Evolutionary conservation across 1,140 invertebrate genomes (phyloP).

Genomic region (Rhizoglyphus robini): DNA sequence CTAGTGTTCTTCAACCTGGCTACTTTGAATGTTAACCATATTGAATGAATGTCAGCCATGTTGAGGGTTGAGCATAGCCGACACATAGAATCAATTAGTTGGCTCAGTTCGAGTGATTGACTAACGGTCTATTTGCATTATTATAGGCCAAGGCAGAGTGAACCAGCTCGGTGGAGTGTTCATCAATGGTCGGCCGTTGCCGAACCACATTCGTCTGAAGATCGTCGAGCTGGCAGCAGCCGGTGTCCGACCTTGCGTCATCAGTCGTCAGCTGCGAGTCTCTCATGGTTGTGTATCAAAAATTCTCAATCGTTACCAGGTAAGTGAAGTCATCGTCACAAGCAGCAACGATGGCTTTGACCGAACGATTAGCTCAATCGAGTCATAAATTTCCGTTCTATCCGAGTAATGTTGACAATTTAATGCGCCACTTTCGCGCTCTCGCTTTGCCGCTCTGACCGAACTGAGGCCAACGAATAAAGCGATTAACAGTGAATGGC

Average conservation of each 20-base stretch:
- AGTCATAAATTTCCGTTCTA: conserved; percentile 7
- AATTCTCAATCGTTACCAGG: conserved; percentile 33
- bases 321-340: not conserved
- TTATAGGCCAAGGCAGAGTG: conserved; percentile 32
- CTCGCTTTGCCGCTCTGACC: too few species aligned
- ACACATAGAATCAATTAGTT: too few species aligned
- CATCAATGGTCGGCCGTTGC: conserved; percentile 38
- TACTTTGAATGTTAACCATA: too few species aligned
- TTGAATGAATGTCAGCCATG: too few species aligned
- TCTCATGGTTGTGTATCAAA: conserved; percentile 39
- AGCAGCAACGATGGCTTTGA: too few species aligned
- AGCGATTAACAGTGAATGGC: conserved; percentile 7
- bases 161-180: conserved; percentile 39
- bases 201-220: conserved; percentile 35
- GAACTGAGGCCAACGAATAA: not conserved
- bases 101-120: too few species aligned
- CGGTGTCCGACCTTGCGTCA: conserved; percentile 37
- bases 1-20: too few species aligned
- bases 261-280: conserved; percentile 36
- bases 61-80: too few species aligned
- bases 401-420: not conserved
- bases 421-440: not conserved
- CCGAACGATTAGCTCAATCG: not conserved
- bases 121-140: too few species aligned
- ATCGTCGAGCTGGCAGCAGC: conserved; percentile 37